Evolutionary conservation across 2,113 vertebrate species (phyloP).

Genomic region (Mobula hypostoma): DNA sequence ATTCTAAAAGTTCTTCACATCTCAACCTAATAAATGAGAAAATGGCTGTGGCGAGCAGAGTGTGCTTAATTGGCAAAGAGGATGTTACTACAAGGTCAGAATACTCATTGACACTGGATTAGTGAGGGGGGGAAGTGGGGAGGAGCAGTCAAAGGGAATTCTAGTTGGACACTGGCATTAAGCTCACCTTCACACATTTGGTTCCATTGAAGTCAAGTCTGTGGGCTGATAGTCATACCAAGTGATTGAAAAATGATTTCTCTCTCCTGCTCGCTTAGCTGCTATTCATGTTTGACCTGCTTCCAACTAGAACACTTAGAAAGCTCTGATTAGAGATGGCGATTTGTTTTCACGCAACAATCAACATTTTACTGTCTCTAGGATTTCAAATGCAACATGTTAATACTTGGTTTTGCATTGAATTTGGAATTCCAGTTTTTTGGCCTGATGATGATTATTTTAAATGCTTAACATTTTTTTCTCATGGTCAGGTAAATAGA

Average conservation of each 20-base stretch:
- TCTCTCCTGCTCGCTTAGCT: too few species aligned
- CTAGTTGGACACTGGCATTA: too few species aligned
- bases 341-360: background rate
- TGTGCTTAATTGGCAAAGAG: background rate
- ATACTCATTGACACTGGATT: background rate
- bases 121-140: too few species aligned
- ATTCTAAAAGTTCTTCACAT: conserved; percentile 3
- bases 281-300: background rate
- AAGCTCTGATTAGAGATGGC: background rate
- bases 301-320: background rate
- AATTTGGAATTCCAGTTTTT: background rate
- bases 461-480: background rate
- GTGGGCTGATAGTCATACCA: too few species aligned
- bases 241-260: too few species aligned
- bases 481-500: background rate
- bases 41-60: background rate
- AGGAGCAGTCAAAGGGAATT: too few species aligned
- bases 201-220: too few species aligned
- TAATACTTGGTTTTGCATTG: background rate
- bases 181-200: too few species aligned
- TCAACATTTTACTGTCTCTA: background rate
- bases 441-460: background rate
- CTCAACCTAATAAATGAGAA: background rate
- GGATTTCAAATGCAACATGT: background rate
- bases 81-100: background rate